These are phyloP conservation scores for Drosophila willistoni DNA, from an alignment of 1,140 invertebrate genomes.

Conservation along the genomic window DNA sequence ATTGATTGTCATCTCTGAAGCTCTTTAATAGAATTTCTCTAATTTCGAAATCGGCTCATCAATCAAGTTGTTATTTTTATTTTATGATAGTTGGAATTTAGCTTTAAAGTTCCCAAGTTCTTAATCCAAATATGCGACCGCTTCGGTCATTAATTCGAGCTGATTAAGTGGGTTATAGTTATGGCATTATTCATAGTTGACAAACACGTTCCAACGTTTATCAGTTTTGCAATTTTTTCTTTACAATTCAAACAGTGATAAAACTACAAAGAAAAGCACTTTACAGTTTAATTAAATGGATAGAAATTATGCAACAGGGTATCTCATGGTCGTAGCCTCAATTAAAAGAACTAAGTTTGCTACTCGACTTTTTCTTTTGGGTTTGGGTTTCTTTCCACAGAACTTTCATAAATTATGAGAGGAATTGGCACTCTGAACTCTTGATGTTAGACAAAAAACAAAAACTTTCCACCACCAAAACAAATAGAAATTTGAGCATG, in stretches of 20 bases:
- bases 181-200: background rate
- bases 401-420: constrained; percentile 40
- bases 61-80: too few relatives aligned
- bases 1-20: too few relatives aligned
- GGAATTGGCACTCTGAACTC: constrained; percentile 58
- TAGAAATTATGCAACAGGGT: too few relatives aligned
- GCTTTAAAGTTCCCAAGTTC: too few relatives aligned
- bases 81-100: too few relatives aligned
- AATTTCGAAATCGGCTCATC: too few relatives aligned
- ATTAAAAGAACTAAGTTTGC: background rate
- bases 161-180: background rate
- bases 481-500: constrained; percentile 24
- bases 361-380: constrained; percentile 16
- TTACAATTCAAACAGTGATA: background rate
- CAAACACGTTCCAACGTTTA: background rate
- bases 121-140: too few relatives aligned
- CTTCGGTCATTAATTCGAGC: background rate
- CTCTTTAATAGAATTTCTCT: too few relatives aligned
- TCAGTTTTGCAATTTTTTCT: background rate
- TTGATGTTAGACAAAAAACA: constrained; percentile 7
- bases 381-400: constrained; percentile 52
- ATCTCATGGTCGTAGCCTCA: background rate
- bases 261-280: background rate
- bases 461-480: constrained; percentile 53
- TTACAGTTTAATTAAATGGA: background rate